Percentiles rank a stretch among this genome's conserved stretches.
These are phyloP conservation scores for Brachypteracias leptosomus DNA, from an alignment of 2,113 vertebrate species.

Conservation along the genomic window DNA sequence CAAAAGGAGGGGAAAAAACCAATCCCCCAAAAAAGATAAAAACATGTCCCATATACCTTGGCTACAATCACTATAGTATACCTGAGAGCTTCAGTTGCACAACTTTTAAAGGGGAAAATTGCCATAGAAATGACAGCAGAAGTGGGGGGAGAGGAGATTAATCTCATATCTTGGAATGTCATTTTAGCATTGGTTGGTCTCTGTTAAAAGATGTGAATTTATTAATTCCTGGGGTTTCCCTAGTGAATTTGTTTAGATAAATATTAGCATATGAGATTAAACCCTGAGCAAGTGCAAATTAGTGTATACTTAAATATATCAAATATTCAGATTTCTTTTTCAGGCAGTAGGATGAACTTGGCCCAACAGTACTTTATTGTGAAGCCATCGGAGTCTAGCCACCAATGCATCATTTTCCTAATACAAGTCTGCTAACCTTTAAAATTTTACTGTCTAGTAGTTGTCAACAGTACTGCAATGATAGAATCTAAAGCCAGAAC, in stretches of 20 bases:
- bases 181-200: not conserved
- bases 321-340: not conserved
- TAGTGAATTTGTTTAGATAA: not conserved
- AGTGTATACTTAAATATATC: not conserved
- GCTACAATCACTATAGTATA: not conserved
- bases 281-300: not conserved
- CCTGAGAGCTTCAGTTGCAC: not conserved
- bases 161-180: not conserved
- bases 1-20: fast-evolving
- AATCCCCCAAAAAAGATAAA: not conserved
- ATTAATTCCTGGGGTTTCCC: not conserved
- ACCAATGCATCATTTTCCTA: not conserved
- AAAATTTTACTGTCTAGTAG: not conserved
- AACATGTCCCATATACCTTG: not conserved
- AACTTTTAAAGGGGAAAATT: not conserved
- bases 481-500: not conserved
- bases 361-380: not conserved
- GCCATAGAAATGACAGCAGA: not conserved
- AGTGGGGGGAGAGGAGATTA: not conserved
- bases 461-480: not conserved
- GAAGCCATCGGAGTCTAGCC: not conserved
- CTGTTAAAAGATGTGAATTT: not conserved
- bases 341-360: not conserved
- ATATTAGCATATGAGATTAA: not conserved
- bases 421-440: not conserved